Evolutionary conservation across 92 coral and sea anemone species (phyloP).

Genomic region (Phenganax marumi): DNA sequence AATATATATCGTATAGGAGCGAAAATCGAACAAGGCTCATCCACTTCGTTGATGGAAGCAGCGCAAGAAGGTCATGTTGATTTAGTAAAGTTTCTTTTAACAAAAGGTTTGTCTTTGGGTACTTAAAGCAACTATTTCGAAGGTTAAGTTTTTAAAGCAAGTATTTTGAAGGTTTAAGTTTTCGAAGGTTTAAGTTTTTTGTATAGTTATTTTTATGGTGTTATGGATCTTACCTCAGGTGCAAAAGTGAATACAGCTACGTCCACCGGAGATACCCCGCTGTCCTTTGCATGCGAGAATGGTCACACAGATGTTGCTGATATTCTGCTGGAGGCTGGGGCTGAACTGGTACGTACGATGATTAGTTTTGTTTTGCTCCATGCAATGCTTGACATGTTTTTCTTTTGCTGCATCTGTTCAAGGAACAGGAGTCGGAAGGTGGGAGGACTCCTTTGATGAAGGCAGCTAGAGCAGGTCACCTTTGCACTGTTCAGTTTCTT

Average conservation of each 20-base stretch:
- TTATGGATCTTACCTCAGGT: constrained; percentile 46
- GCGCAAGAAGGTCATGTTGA: constrained; percentile 99
- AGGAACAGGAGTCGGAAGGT: constrained; percentile 99
- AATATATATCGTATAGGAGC: constrained; percentile 66
- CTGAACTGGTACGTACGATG: constrained; percentile 69
- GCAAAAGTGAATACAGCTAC: constrained; percentile 93
- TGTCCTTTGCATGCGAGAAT: constrained; percentile 99
- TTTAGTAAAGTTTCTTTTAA: constrained; percentile 86
- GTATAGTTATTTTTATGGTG: neutral
- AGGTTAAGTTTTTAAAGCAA: too few species aligned
- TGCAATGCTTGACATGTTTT: neutral
- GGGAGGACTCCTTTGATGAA: constrained; percentile 99
- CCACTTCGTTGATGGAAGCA: constrained; percentile 99
- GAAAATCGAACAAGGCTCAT: constrained; percentile 96
- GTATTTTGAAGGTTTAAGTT: neutral
- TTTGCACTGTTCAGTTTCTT: constrained; percentile 95
- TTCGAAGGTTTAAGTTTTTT: neutral
- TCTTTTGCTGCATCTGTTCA: neutral
- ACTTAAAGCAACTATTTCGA: too few species aligned
- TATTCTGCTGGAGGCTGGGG: constrained; percentile 82
- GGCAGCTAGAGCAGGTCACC: constrained; percentile 99
- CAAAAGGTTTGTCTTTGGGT: constrained; percentile 62
- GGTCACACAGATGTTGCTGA: constrained; percentile 99
- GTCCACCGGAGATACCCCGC: constrained; percentile 93
- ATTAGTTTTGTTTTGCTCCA: neutral